Evolutionary conservation across 2,797 vertebrate species (phyloP).

Genomic region (Silurus lanzhouensis): DNA sequence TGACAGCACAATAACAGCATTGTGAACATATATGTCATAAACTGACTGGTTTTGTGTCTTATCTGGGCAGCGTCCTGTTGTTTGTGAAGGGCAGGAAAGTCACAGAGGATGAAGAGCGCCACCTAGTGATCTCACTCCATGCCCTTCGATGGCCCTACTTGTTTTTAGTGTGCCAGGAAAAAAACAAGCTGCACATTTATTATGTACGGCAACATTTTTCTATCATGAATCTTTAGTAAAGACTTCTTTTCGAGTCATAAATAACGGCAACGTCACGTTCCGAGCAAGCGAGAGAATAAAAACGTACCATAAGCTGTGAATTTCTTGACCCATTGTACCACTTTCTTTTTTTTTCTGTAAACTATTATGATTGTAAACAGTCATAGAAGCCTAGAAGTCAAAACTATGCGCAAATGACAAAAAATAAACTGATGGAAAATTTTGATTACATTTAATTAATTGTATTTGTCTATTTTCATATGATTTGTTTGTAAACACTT

Average conservation of each 20-base stretch:
- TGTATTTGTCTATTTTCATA: too few species aligned
- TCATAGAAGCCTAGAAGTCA: too few species aligned
- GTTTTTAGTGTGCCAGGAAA: neutral
- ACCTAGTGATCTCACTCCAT: constrained; percentile 45
- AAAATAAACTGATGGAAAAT: too few species aligned
- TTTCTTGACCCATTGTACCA: too few species aligned
- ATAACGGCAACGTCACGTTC: neutral
- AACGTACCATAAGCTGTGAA: too few species aligned
- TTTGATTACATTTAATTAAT: too few species aligned
- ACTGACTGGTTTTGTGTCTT: constrained; percentile 39
- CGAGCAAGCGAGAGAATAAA: neutral
- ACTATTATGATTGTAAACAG: too few species aligned
- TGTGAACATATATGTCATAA: constrained; percentile 54
- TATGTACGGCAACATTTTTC: neutral
- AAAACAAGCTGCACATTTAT: neutral
- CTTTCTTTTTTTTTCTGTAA: too few species aligned
- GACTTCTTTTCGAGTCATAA: too few species aligned
- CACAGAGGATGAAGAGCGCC: constrained; percentile 51
- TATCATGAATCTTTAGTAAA: too few species aligned
- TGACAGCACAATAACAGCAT: constrained; percentile 53
- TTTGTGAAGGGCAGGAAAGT: constrained; percentile 5
- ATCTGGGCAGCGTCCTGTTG: constrained; percentile 35
- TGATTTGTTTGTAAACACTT: too few species aligned
- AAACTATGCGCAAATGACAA: too few species aligned
- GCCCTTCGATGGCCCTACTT: neutral